Evolutionary conservation across 2,797 vertebrate genomes (phyloP).

Genomic region (Cyprinella venusta): DNA sequence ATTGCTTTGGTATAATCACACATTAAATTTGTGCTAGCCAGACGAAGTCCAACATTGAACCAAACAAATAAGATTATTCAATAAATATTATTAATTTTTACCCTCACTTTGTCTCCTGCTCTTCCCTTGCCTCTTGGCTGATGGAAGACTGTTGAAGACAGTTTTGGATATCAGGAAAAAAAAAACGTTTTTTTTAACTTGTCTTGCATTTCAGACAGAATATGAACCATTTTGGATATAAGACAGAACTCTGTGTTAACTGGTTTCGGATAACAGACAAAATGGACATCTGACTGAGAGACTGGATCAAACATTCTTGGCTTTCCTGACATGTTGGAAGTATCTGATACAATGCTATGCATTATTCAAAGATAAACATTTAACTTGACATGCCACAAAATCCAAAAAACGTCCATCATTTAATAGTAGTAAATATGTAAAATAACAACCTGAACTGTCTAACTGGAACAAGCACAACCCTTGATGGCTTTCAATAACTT

Average conservation of each 20-base stretch:
- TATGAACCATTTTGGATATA: neutral
- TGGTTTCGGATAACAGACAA: neutral
- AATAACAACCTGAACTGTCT: too few species aligned
- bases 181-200: too few species aligned
- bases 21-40: neutral
- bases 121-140: neutral
- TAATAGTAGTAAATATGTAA: too few species aligned
- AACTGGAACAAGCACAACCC: too few species aligned
- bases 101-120: neutral
- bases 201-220: neutral
- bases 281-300: neutral
- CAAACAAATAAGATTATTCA: neutral
- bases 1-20: neutral
- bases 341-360: neutral
- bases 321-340: neutral
- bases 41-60: neutral
- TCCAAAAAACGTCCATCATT: neutral
- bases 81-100: neutral
- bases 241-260: neutral
- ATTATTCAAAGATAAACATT: neutral
- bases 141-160: neutral
- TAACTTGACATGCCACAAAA: neutral
- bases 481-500: too few species aligned
- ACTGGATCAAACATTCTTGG: neutral
- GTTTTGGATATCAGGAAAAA: neutral